A percentile compares a stretch with the other conserved stretches of the same genome.
Conservation (phyloP, 2,113 vertebrate species). For the Pomatostomus ruficeps region DNA sequence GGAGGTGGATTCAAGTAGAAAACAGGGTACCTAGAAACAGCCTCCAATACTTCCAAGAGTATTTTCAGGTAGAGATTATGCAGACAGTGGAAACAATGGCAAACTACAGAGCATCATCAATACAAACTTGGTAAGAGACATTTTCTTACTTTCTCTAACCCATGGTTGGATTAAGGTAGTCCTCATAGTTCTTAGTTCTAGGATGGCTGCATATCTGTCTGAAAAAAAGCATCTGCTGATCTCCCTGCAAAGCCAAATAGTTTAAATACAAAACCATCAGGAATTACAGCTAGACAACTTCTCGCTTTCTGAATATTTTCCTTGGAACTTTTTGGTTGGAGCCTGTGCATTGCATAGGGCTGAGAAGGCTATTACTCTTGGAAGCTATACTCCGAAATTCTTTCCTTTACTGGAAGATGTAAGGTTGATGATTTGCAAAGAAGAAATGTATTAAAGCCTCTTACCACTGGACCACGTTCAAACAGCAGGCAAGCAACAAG, state of each 20-base stretch:
- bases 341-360: neutral
- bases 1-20: neutral
- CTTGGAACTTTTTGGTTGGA: constrained; percentile 7
- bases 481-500: constrained; percentile 41
- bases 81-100: neutral
- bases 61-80: neutral
- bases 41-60: neutral
- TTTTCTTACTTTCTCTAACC: neutral
- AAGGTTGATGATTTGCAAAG: constrained; percentile 50
- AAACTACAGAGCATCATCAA: neutral
- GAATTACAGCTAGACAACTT: neutral
- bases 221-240: neutral
- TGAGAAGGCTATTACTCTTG: constrained; percentile 33
- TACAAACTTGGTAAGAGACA: neutral
- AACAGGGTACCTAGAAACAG: neutral
- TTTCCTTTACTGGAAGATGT: constrained; percentile 52
- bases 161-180: neutral
- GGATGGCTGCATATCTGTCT: neutral
- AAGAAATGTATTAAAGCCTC: constrained; percentile 42
- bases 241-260: neutral
- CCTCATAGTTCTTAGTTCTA: neutral
- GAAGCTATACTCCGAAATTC: constrained; percentile 46
- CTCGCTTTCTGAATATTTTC: neutral
- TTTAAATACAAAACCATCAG: neutral
- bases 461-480: constrained; percentile 36